A percentile compares a stretch with the other conserved stretches of the same genome.
Conservation (phyloP, 2,113 vertebrate genomes). For the Bucco capensis region DNA sequence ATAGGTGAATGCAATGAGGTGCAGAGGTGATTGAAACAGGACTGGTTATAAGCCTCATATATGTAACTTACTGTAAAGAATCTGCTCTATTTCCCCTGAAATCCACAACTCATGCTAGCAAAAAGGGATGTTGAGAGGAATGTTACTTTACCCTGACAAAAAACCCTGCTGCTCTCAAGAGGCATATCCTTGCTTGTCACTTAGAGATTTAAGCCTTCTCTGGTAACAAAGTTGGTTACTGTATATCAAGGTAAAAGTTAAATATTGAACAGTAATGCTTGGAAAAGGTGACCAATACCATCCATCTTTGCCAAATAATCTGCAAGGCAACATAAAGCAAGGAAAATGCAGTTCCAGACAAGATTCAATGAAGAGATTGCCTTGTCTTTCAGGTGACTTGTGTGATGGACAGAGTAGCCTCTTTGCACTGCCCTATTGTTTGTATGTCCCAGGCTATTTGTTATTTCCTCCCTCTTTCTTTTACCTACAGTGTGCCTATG, state of each 20-base stretch:
- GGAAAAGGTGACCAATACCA: not conserved
- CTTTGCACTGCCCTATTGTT: not conserved
- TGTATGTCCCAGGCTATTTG: not conserved
- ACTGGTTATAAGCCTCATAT: not conserved
- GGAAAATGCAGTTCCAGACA: not conserved
- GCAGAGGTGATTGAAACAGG: not conserved
- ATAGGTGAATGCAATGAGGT: not conserved
- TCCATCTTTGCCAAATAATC: not conserved
- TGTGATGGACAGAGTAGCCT: not conserved
- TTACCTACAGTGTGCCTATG: not conserved
- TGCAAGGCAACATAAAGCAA: not conserved
- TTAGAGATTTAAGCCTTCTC: not conserved
- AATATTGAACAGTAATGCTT: not conserved
- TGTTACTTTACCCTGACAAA: not conserved
- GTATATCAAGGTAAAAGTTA: not conserved
- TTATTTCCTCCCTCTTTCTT: not conserved
- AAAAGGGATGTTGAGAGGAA: not conserved
- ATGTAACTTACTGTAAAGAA: not conserved
- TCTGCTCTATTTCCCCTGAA: not conserved
- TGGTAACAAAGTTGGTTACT: not conserved
- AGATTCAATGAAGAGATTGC: not conserved
- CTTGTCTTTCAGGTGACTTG: not conserved
- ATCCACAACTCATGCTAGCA: not conserved
- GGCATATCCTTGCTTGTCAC: not conserved
- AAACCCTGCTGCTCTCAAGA: not conserved